These are phyloP conservation scores for Coboldia fuscipes DNA, from an alignment of 1,140 invertebrate genomes.

Conservation along the genomic window DNA sequence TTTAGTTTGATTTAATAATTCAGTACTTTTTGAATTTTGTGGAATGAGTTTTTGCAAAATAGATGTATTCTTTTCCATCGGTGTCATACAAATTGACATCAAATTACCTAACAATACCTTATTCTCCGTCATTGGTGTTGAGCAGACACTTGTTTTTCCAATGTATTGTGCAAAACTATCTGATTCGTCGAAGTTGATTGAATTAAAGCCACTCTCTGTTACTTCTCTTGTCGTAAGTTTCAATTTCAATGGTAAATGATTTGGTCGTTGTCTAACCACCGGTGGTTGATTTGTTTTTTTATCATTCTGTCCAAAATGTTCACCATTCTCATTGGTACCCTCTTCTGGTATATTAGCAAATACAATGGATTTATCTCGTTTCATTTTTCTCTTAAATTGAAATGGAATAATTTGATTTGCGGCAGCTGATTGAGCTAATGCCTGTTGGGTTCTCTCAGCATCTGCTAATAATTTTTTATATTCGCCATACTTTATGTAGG, in stretches of 20 bases:
- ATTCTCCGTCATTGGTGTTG: slow-evolving; percentile 49
- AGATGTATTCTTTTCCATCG: slow-evolving; percentile 12
- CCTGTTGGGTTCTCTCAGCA: slow-evolving; percentile 6
- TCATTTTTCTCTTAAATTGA: slow-evolving; percentile 29
- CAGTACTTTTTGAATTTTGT: too few relatives aligned
- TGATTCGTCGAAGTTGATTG: slow-evolving; percentile 20
- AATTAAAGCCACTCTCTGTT: slow-evolving; percentile 23
- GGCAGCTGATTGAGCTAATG: slow-evolving; percentile 13
- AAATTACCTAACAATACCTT: slow-evolving; percentile 45
- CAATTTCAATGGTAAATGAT: slow-evolving; percentile 29
- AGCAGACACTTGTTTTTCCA: slow-evolving; percentile 44
- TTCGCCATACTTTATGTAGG: slow-evolving; percentile 43
- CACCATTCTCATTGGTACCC: slow-evolving; percentile 19
- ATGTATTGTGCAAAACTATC: slow-evolving; percentile 27
- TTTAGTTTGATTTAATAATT: too few relatives aligned
- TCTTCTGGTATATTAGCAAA: slow-evolving; percentile 60
- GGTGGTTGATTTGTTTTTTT: neutral
- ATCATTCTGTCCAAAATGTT: neutral
- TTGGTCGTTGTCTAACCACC: slow-evolving; percentile 17
- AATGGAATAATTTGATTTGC: slow-evolving; percentile 12
- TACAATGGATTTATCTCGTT: slow-evolving; percentile 50
- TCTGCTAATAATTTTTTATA: slow-evolving; percentile 24
- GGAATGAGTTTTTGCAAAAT: too few relatives aligned
- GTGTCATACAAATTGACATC: slow-evolving; percentile 37
- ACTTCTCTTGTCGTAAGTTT: slow-evolving; percentile 28